Evolutionary conservation across 2,888 invertebrate species (phyloP), one percentile per base, ranked within the genome.

Genomic region (Chydorus sphaericus): DNA sequence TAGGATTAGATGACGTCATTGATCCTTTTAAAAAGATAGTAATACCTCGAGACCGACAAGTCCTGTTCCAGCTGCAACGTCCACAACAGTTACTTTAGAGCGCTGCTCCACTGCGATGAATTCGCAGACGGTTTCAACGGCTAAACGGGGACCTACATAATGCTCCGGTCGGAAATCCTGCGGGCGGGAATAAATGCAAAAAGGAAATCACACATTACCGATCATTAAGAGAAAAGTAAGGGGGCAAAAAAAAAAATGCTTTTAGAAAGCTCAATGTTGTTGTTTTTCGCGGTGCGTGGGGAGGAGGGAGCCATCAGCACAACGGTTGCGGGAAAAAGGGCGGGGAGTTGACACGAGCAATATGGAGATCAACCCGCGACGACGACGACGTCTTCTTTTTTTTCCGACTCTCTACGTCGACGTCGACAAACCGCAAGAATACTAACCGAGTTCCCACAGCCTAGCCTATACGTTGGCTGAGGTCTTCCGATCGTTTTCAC

Each of bases 1-100:
- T n/a, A 48, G 20, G n/a, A 14, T 28, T 28, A 4, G 18, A 18
- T 30, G 8, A 10, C 16, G 6, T 4, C 4, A 20, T n/a, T 33
- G 16, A n/a, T 10, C 16, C 28, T 18, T 16, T 14, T 20, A 33
- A 36, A 16, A 28, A 3, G 29, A 4, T 5, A 10, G 7, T 4
- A 28, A 52, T 48, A 48, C 55, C 23, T 64, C 63, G 54, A 62
- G 62, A 5, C 68, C 70, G 29, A 69, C 66, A 55, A 65, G 61
- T 7, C 70, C 70, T 4, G 70, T 69, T 18, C 70, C 70, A 33
- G 68, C 68, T 3, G 69, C 70, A 4, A 70, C 65, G 60, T 70
- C 70, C 5, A 70, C 58, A 30, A 70, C 61, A 48, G 63, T 61
- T 4, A 67, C 59, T 11, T 61, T 56, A 20, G 36, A 11, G 14